phyloP scores from a whole-genome alignment of 1,140 invertebrate genomes.

The Penaeus chinensis region DNA sequence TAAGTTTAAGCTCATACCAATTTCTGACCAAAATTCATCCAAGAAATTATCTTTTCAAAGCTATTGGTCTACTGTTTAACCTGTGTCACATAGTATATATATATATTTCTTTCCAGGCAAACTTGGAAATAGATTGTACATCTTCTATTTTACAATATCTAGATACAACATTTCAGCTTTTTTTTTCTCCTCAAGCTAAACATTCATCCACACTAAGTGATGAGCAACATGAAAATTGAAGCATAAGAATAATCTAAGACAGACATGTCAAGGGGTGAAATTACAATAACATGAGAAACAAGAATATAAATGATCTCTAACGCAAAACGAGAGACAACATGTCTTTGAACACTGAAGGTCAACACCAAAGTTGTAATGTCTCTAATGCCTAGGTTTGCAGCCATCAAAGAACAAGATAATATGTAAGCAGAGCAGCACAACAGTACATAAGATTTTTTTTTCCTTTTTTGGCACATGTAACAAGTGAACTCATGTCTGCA shows the following conservation, averaged over 20 bases:
- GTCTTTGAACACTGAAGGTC: slow-evolving; percentile 19
- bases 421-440: slow-evolving; percentile 54
- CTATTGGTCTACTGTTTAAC: too few relatives aligned
- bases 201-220: slow-evolving; percentile 41
- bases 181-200: slow-evolving; percentile 37
- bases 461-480: slow-evolving; percentile 49
- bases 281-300: slow-evolving; percentile 14
- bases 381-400: slow-evolving; percentile 14
- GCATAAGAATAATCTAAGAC: slow-evolving; percentile 28
- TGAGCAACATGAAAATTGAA: slow-evolving; percentile 50
- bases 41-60: too few relatives aligned
- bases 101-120: not conserved
- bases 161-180: slow-evolving; percentile 12
- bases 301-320: slow-evolving; percentile 15
- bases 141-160: not conserved
- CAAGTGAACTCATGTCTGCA: slow-evolving; percentile 38
- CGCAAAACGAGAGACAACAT: slow-evolving; percentile 9
- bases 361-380: slow-evolving; percentile 45
- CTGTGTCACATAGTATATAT: too few relatives aligned
- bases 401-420: slow-evolving; percentile 38
- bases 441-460: slow-evolving; percentile 43
- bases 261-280: slow-evolving; percentile 37
- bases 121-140: not conserved
- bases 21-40: too few relatives aligned
- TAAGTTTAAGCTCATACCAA: slow-evolving; percentile 20